Conservation (phyloP, 2,113 vertebrate species). For the Pollachius pollachius region DNA sequence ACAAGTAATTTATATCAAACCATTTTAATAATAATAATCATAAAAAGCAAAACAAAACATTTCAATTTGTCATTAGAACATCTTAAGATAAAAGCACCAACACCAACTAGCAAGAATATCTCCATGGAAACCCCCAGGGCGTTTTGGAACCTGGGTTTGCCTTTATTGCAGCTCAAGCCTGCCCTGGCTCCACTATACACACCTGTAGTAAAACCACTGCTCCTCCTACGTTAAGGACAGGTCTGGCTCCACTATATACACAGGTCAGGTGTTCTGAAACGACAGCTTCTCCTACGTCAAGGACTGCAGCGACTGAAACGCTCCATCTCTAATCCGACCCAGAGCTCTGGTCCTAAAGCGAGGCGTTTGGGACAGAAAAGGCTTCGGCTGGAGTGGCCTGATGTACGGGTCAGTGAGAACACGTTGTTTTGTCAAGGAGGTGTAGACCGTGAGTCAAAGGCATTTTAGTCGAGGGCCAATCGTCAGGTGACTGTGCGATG, state of each 20-base stretch:
- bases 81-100: constrained; percentile 76
- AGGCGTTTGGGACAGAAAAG: constrained; percentile 7
- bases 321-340: too few species aligned
- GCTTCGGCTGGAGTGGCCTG: constrained; percentile 22
- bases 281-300: neutral
- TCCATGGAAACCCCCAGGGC: constrained; percentile 52
- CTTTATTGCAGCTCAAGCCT: constrained; percentile 74
- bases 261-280: constrained; percentile 14
- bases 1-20: constrained; percentile 61
- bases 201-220: neutral
- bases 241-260: constrained; percentile 46
- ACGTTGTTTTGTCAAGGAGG: constrained; percentile 2
- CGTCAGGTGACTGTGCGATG: constrained; percentile 1
- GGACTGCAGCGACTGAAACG: too few species aligned
- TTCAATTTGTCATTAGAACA: constrained; percentile 66
- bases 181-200: constrained; percentile 49
- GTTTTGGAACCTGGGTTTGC: constrained; percentile 65
- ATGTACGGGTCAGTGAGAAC: constrained; percentile 48
- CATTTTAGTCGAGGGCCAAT: neutral
- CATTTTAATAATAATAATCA: constrained; percentile 72
- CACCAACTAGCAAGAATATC: constrained; percentile 67
- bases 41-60: constrained; percentile 69
- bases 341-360: too few species aligned
- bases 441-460: constrained; percentile 9
- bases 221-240: too few species aligned